Conservation (phyloP, 2,888 invertebrate genomes). For the Nycteola revayana region DNA sequence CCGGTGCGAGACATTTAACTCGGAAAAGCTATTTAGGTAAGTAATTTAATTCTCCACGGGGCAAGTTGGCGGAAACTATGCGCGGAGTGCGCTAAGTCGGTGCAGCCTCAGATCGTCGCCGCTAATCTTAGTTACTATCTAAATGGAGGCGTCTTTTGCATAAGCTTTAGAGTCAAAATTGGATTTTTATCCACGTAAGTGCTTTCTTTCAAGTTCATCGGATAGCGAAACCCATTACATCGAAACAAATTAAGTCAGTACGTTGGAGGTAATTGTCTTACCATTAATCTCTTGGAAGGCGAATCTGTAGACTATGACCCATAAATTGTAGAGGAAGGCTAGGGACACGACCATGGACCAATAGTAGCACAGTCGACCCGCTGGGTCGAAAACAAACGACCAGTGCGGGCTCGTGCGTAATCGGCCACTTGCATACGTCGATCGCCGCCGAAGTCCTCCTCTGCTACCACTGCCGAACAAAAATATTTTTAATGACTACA, state of each 20-base stretch:
- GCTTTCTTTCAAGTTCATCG: constrained; percentile 37
- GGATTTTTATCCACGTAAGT: constrained; percentile 55
- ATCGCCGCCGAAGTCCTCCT: constrained; percentile 78
- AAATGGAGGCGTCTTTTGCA: constrained; percentile 62
- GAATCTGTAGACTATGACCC: constrained; percentile 99
- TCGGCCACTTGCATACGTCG: constrained; percentile 83
- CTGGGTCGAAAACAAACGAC: constrained; percentile 99
- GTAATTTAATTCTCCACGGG: constrained; percentile 60
- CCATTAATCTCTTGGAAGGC: constrained; percentile 98
- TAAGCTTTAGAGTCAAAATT: constrained; percentile 56
- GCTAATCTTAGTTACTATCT: constrained; percentile 57
- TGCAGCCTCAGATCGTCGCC: constrained; percentile 46
- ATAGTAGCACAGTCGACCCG: constrained; percentile 97
- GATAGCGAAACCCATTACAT: constrained; percentile 14
- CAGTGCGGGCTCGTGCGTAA: constrained; percentile 89
- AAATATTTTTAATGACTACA: constrained; percentile 22
- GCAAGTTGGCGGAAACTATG: constrained; percentile 60
- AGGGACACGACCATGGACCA: constrained; percentile 98
- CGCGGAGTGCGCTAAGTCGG: constrained; percentile 48
- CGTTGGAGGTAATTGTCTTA: constrained; percentile 74
- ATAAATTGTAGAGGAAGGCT: constrained; percentile 98
- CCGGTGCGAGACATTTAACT: constrained; percentile 48
- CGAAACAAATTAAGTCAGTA: too few species aligned
- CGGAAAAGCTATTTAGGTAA: constrained; percentile 63
- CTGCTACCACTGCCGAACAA: constrained; percentile 62